Conservation (phyloP, 2,888 invertebrate species). For the Drosophila pseudotakahashii region DNA sequence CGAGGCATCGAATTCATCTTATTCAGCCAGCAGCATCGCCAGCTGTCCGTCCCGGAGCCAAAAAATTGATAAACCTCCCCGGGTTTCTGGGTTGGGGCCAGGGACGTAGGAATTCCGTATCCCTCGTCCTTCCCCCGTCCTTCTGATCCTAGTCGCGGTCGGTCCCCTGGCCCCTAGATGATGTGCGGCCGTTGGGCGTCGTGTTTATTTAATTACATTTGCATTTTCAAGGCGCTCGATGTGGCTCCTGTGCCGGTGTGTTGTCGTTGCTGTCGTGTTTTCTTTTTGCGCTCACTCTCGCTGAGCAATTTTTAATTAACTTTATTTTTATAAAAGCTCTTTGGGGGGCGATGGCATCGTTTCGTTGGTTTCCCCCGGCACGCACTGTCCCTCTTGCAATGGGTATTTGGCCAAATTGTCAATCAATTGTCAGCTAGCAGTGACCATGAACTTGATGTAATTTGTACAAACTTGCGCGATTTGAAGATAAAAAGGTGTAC, state of each 20-base stretch:
- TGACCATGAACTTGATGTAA: conserved; percentile 65
- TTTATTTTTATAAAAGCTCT: conserved; percentile 64
- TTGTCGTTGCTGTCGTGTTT: conserved; percentile 5
- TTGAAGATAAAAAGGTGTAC: background rate
- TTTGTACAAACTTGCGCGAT: conserved; percentile 22
- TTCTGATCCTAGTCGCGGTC: conserved; percentile 21
- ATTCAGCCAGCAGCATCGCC: conserved; percentile 28
- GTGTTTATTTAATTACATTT: conserved; percentile 70
- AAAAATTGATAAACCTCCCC: conserved; percentile 30
- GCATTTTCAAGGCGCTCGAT: conserved; percentile 59
- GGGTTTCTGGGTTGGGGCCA: background rate
- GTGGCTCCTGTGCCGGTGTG: conserved; percentile 17
- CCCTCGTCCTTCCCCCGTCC: background rate
- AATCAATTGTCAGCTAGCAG: conserved; percentile 67
- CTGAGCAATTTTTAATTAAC: conserved; percentile 72
- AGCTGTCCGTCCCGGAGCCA: conserved; percentile 1
- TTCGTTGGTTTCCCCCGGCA: background rate
- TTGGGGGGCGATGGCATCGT: conserved; percentile 26
- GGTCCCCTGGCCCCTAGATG: conserved; percentile 3
- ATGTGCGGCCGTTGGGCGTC: conserved; percentile 22
- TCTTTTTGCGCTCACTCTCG: conserved; percentile 10
- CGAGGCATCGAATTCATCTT: conserved; percentile 64
- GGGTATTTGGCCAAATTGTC: conserved; percentile 68
- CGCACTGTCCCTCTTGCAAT: background rate
- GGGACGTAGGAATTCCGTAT: conserved; percentile 4